phyloP scores from a whole-genome alignment of 2,888 invertebrate genomes.

The Epirrhoe tristata region DNA sequence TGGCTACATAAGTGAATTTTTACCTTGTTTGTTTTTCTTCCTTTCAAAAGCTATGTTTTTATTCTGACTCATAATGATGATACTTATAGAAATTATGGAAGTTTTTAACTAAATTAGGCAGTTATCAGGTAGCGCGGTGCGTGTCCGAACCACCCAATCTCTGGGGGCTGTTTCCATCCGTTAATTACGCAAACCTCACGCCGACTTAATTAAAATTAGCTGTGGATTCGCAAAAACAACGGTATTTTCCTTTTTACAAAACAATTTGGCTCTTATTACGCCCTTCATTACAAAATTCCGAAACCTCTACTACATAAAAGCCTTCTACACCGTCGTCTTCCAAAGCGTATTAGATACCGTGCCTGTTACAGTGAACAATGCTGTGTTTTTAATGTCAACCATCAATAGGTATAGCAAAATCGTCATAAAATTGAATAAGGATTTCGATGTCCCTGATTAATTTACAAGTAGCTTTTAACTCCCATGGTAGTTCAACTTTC shows the following conservation, averaged over 20 bases:
- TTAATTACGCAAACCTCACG: slow-evolving; percentile 34
- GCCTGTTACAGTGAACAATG: no score
- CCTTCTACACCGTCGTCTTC: no score
- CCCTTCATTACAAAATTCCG: no score
- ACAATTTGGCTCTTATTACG: neutral
- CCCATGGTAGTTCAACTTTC: slow-evolving; percentile 16
- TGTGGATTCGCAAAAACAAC: slow-evolving; percentile 9
- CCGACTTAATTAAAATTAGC: slow-evolving; percentile 17
- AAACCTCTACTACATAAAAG: no score
- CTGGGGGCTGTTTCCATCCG: slow-evolving; percentile 35
- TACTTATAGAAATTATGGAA: neutral
- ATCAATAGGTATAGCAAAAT: no score
- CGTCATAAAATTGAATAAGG: no score
- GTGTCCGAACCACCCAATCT: slow-evolving; percentile 27
- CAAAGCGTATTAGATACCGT: no score
- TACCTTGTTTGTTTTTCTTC: no score
- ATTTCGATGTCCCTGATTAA: no score
- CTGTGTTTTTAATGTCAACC: no score
- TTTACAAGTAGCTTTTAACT: slow-evolving; percentile 14
- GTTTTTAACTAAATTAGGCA: slow-evolving; percentile 11
- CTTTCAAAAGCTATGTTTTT: no score
- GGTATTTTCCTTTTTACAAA: neutral
- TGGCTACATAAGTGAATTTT: no score
- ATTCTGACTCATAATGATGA: neutral
- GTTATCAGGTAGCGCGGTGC: slow-evolving; percentile 25